Evolutionary conservation across 2,797 vertebrate genomes (phyloP), one percentile per base, ranked within the genome.

Genomic region (Gambelia wislizenii): DNA sequence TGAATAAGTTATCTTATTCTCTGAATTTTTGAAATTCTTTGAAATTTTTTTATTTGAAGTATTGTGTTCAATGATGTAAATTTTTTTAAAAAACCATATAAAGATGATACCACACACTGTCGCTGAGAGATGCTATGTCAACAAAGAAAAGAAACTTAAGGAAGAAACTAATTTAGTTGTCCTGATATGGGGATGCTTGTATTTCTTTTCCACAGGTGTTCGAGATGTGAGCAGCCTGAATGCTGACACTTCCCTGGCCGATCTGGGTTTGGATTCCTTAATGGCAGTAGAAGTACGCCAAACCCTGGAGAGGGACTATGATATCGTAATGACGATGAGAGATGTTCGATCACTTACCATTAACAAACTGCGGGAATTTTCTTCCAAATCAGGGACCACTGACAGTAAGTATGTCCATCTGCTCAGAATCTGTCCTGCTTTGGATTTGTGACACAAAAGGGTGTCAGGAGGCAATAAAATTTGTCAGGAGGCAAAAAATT

Each of bases 271-370:
- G 90, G 99, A 99, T 95, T 99, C 99, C 0, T 95, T 99, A 92
- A 99, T 99, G 99, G 98, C 98, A 0, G 99, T 99, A 77, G 99
- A 99, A 95, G 98, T 99, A 83, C 98, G 98, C 7, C 99, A 99
- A 96, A 98, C 97, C 0, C 96, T 99, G 91, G 99, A 99, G 94
- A 97, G 98, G 0, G 98, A 99, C 95, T 98, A 98, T 0, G 98
- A 99, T 92, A 97, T 99, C 0, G 94, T 98, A 85, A 98, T 99
- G 98, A 94, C 98, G 14, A 99, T 98, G 98, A 98, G 98, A 64
- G 99, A 99, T 75, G 98, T 99, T 76, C 96, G 98, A 33, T 98
- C 97, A 78, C 98, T 99, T 56, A 98, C 98, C 0, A 98, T 99
- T 92, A 98, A 97, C 92, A 99, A 98, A 92, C 96, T 99, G 27